phyloP scores from a whole-genome alignment of 2,113 vertebrate species.

The Aegotheles bennettii region DNA sequence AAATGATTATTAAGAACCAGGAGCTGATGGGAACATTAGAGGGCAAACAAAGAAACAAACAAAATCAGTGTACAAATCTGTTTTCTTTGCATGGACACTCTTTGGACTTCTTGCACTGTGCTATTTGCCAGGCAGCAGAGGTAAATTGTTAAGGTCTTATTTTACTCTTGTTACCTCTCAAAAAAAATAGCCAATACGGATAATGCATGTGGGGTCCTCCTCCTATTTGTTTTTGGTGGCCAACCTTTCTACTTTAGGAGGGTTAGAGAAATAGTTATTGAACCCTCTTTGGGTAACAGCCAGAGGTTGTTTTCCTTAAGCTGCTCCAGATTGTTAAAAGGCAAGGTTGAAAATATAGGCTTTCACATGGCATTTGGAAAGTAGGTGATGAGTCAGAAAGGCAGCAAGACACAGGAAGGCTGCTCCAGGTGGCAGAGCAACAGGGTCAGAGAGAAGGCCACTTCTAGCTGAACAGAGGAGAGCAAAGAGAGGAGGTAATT shows the following conservation, averaged over 20 bases:
- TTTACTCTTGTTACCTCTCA: background rate
- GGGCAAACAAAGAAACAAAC: background rate
- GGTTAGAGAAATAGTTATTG: constrained; percentile 57
- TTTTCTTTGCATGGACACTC: background rate
- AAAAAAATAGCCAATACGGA: background rate
- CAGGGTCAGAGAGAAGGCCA: constrained; percentile 52
- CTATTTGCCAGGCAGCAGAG: background rate
- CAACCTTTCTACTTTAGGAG: constrained; percentile 31
- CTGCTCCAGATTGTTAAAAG: constrained; percentile 38
- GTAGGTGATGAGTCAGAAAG: constrained; percentile 45
- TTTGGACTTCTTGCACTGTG: background rate
- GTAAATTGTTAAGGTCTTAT: background rate
- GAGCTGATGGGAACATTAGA: background rate
- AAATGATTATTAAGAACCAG: background rate
- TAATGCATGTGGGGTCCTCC: background rate
- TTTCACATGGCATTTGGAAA: constrained; percentile 54
- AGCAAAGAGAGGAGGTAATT: background rate
- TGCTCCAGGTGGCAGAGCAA: constrained; percentile 50
- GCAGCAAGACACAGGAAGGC: constrained; percentile 24
- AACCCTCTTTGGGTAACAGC: constrained; percentile 36
- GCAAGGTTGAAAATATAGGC: constrained; percentile 47
- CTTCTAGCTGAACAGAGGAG: background rate
- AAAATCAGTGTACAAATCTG: background rate
- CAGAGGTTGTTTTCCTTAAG: constrained; percentile 48
- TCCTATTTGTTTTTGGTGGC: constrained; percentile 31